phyloP scores from a whole-genome alignment of 2,888 invertebrate genomes.

The Parascotia fuliginaria region DNA sequence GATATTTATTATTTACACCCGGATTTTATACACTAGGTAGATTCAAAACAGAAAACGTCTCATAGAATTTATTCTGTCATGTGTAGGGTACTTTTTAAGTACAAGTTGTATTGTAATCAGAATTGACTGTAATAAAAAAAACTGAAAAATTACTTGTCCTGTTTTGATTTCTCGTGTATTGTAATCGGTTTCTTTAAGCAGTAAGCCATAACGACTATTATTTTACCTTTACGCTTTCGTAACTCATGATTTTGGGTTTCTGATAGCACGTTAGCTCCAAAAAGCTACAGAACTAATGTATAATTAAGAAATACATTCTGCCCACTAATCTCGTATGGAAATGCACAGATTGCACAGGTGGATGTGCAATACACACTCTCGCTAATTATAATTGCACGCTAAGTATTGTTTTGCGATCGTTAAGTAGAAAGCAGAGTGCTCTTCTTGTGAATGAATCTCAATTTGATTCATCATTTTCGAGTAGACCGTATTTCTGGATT shows the following conservation, averaged over 20 bases:
- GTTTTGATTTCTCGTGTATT: no score
- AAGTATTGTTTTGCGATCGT: constrained; percentile 45
- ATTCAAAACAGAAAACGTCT: no score
- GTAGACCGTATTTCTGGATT: background rate
- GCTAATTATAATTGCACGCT: constrained; percentile 42
- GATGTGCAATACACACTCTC: constrained; percentile 56
- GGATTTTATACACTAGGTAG: no score
- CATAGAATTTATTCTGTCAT: no score
- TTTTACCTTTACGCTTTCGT: no score
- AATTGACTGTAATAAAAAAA: no score
- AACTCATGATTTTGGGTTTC: constrained; percentile 4
- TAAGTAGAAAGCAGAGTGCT: constrained; percentile 18
- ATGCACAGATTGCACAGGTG: constrained; percentile 64
- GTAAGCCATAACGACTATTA: no score
- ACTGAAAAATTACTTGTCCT: no score
- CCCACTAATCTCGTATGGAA: constrained; percentile 68
- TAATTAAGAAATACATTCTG: constrained; percentile 60
- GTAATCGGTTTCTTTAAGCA: no score
- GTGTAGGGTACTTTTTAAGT: no score
- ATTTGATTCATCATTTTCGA: background rate
- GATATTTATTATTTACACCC: no score
- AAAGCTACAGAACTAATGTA: constrained; percentile 22
- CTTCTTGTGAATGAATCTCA: background rate
- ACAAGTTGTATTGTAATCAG: no score
- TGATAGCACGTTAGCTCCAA: constrained; percentile 1